Evolutionary conservation across 2,113 vertebrate genomes (phyloP).

Genomic region (Brachirus orientalis): DNA sequence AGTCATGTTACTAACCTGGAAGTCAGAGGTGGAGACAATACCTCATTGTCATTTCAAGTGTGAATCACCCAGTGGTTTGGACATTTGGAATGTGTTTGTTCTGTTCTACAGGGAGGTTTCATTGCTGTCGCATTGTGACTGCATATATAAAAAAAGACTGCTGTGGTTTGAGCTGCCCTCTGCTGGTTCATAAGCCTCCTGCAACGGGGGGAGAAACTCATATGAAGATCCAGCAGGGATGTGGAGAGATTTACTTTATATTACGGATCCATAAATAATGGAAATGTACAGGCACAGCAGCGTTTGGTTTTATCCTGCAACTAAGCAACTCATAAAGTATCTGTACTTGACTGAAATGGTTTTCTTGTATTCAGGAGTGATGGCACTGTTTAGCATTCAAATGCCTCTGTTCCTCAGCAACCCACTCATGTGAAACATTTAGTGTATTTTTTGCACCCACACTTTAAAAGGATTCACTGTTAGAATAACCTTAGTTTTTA

Average conservation of each 20-base stretch:
- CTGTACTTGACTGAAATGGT: neutral
- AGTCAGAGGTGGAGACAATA: constrained; percentile 19
- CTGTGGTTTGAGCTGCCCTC: constrained; percentile 60
- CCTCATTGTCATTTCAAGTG: constrained; percentile 3
- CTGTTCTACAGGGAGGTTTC: constrained; percentile 8
- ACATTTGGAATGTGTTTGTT: constrained; percentile 6
- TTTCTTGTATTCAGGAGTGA: neutral
- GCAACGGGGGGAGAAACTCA: neutral
- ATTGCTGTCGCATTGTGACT: constrained; percentile 38
- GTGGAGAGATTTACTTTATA: neutral
- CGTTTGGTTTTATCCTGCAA: neutral
- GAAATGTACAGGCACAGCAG: neutral
- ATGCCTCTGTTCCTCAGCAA: neutral
- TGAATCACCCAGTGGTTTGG: constrained; percentile 28
- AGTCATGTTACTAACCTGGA: neutral
- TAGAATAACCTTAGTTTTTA: constrained; percentile 14
- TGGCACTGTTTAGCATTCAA: constrained; percentile 6
- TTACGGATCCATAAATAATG: neutral
- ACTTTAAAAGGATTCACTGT: neutral
- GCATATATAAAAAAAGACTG: neutral
- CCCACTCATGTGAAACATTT: neutral
- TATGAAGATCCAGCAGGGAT: neutral
- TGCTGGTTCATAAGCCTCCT: constrained; percentile 47
- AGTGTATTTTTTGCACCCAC: neutral
- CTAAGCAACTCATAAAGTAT: neutral